A percentile compares a stretch with the other conserved stretches of the same genome.
Conservation (phyloP, 1,140 invertebrate genomes). For the Drosophila willistoni region DNA sequence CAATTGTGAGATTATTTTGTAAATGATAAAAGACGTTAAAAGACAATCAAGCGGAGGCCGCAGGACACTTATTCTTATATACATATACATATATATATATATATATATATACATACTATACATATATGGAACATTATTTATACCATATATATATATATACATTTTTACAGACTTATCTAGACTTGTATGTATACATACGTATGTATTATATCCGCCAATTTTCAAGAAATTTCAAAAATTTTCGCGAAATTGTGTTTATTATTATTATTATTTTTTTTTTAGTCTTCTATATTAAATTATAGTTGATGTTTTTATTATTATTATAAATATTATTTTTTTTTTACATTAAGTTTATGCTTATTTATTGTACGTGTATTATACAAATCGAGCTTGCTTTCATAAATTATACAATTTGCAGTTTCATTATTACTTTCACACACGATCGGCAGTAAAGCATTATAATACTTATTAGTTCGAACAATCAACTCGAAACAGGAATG, state of each 20-base stretch:
- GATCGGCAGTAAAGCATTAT: slow-evolving; percentile 30
- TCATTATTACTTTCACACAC: slow-evolving; percentile 15
- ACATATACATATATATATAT: slow-evolving; percentile 44
- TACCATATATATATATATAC: slow-evolving; percentile 9
- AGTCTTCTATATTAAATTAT: slow-evolving; percentile 8
- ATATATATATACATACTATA: slow-evolving; percentile 31
- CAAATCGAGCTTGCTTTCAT: slow-evolving; percentile 68
- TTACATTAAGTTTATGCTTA: slow-evolving; percentile 76
- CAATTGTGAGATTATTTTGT: slow-evolving; percentile 78
- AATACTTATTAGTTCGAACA: slow-evolving; percentile 8
- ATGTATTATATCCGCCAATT: slow-evolving; percentile 46
- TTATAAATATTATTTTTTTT: slow-evolving; percentile 49
- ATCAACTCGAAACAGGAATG: slow-evolving; percentile 10
- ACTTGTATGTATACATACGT: slow-evolving; percentile 15
- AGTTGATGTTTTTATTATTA: slow-evolving; percentile 11
- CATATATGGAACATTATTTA: slow-evolving; percentile 19
- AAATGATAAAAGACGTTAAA: slow-evolving; percentile 73
- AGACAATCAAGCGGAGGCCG: slow-evolving; percentile 50
- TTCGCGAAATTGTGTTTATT: slow-evolving; percentile 69
- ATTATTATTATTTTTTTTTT: slow-evolving; percentile 38
- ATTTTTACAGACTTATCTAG: slow-evolving; percentile 62
- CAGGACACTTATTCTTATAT: slow-evolving; percentile 48
- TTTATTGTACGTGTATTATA: slow-evolving; percentile 80
- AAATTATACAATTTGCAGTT: slow-evolving; percentile 33
- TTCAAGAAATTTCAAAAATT: slow-evolving; percentile 79